A percentile compares a stretch with the other conserved stretches of the same genome.
Conservation (phyloP, 2,113 vertebrate genomes). For the Himantopus leucocephalus region DNA sequence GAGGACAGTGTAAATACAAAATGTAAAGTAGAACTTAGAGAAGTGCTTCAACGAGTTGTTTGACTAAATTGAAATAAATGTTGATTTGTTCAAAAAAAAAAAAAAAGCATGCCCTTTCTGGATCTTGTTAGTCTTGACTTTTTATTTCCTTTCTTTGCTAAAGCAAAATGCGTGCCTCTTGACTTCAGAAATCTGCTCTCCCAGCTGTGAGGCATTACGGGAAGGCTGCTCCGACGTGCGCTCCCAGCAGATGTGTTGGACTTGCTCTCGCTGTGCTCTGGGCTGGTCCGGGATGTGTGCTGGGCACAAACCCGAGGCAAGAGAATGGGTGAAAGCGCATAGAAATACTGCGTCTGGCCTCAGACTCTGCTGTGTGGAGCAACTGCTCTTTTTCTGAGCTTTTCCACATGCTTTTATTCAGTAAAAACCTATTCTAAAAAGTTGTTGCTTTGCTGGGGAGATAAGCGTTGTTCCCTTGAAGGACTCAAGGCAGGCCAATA, state of each 20-base stretch:
- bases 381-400: not conserved
- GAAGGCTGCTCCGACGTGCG: rapidly evolving
- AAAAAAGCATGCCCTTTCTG: constrained; percentile 28
- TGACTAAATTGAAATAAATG: constrained; percentile 53
- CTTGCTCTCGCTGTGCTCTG: not conserved
- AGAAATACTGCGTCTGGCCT: not conserved
- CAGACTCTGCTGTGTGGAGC: not conserved
- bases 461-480: not conserved
- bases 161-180: not conserved
- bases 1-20: constrained; percentile 61
- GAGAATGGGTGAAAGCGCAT: not conserved
- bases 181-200: not conserved
- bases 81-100: constrained; percentile 53
- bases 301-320: not conserved
- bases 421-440: not conserved
- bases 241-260: not conserved
- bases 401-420: not conserved
- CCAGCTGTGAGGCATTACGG: not conserved
- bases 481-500: not conserved
- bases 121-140: constrained; percentile 53
- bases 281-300: not conserved
- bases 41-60: constrained; percentile 43
- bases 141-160: constrained; percentile 36
- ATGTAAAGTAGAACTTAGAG: constrained; percentile 61
- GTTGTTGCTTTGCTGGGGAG: not conserved